phyloP scores from a whole-genome alignment of 2,797 vertebrate genomes.

The Chelon auratus region DNA sequence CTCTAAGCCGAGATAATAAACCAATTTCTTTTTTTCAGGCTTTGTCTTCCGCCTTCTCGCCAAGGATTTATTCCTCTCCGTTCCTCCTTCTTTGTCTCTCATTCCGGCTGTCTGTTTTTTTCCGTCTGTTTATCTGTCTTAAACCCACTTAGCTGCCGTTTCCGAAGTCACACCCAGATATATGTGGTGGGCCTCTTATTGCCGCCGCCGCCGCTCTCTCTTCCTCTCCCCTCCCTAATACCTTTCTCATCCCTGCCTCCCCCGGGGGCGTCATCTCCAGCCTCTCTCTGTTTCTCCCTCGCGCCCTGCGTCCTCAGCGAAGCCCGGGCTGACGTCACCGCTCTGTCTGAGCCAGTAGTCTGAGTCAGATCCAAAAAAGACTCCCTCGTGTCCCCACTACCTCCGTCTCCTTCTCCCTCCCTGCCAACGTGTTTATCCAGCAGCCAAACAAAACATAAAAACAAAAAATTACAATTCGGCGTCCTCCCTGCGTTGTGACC shows the following conservation, averaged over 20 bases:
- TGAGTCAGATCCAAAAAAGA: slow-evolving; percentile 76
- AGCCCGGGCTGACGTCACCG: slow-evolving; percentile 76
- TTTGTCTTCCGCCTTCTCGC: slow-evolving; percentile 70
- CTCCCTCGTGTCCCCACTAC: slow-evolving; percentile 62
- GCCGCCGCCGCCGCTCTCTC: slow-evolving; percentile 46
- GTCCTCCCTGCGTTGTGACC: slow-evolving; percentile 15
- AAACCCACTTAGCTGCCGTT: slow-evolving; percentile 79
- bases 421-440: slow-evolving; percentile 54
- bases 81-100: slow-evolving; percentile 69
- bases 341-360: slow-evolving; percentile 72
- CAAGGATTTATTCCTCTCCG: slow-evolving; percentile 67
- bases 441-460: slow-evolving; percentile 41
- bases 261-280: slow-evolving; percentile 70
- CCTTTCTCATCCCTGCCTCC: slow-evolving; percentile 75
- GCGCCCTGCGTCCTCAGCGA: slow-evolving; percentile 72
- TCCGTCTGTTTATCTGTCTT: slow-evolving; percentile 76
- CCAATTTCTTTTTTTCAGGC: slow-evolving; percentile 70
- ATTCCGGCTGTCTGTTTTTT: slow-evolving; percentile 57
- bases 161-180: slow-evolving; percentile 74
- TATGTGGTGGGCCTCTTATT: slow-evolving; percentile 72
- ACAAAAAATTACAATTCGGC: slow-evolving; percentile 34
- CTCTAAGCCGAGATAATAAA: slow-evolving; percentile 78
- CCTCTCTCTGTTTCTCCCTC: slow-evolving; percentile 72
- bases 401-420: slow-evolving; percentile 34
- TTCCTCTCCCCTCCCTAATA: slow-evolving; percentile 62